Conservation (phyloP, 2,888 invertebrate species). For the Andricus quercusramuli region DNA sequence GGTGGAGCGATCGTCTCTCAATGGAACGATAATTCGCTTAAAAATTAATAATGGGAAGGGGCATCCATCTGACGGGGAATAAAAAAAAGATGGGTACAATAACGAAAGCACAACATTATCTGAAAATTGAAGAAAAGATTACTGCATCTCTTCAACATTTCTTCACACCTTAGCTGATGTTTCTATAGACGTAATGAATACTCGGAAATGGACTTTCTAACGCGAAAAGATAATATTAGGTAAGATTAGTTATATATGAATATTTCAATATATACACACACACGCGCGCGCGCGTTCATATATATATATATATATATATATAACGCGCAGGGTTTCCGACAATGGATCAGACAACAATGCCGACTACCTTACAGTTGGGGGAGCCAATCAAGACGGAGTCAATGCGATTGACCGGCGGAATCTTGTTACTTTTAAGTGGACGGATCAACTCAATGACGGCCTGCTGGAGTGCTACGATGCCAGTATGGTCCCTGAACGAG, state of each 20-base stretch:
- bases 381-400: too few species aligned
- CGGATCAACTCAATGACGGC: too few species aligned
- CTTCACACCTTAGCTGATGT: neutral
- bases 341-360: too few species aligned
- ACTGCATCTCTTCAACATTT: neutral
- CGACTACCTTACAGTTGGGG: too few species aligned
- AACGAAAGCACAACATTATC: constrained; percentile 26
- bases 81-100: constrained; percentile 56
- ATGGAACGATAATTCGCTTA: constrained; percentile 78
- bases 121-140: neutral
- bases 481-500: too few species aligned
- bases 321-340: too few species aligned
- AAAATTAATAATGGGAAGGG: constrained; percentile 76
- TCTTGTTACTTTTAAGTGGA: too few species aligned
- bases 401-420: too few species aligned
- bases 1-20: constrained; percentile 72
- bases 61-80: constrained; percentile 67
- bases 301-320: too few species aligned
- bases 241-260: neutral
- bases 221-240: neutral
- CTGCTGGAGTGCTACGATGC: too few species aligned
- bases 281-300: too few species aligned
- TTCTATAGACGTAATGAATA: neutral
- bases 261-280: too few species aligned
- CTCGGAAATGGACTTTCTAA: neutral